Evolutionary conservation across 2,888 invertebrate genomes (phyloP).

Genomic region (Dryadula phaetusa): DNA sequence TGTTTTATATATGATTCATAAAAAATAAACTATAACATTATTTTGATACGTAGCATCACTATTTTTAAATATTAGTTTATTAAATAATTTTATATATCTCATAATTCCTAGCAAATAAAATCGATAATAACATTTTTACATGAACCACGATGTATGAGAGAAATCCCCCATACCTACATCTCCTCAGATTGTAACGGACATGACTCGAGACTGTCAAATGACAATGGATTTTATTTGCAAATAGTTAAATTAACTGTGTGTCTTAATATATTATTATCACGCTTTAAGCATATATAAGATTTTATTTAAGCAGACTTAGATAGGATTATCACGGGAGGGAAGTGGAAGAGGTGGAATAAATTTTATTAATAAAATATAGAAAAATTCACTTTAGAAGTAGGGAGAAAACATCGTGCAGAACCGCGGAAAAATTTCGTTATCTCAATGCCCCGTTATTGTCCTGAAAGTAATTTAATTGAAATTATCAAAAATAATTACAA

Average conservation of each 20-base stretch:
- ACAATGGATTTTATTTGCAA: slow-evolving; percentile 20
- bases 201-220: background rate
- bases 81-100: slow-evolving; percentile 14
- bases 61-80: slow-evolving; percentile 12
- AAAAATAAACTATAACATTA: slow-evolving; percentile 17
- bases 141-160: slow-evolving; percentile 2
- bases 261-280: slow-evolving; percentile 2
- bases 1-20: slow-evolving; percentile 12
- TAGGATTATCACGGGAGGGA: background rate
- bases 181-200: background rate
- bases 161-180: background rate
- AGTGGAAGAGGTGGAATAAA: slow-evolving; percentile 2
- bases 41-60: slow-evolving; percentile 17
- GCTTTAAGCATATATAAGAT: background rate
- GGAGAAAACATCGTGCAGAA: background rate
- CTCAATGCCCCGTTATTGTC: slow-evolving; percentile 21
- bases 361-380: background rate
- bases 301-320: slow-evolving; percentile 2
- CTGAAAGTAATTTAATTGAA: slow-evolving; percentile 23
- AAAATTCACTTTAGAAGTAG: slow-evolving; percentile 19
- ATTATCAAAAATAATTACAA: slow-evolving; percentile 4
- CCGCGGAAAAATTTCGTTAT: slow-evolving; percentile 17
- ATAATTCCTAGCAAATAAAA: slow-evolving; percentile 18
- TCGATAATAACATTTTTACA: slow-evolving; percentile 20
- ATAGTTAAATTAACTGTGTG: slow-evolving; percentile 17